Evolutionary conservation across 2,113 vertebrate genomes (phyloP).

Genomic region (Panthera tigris): DNA sequence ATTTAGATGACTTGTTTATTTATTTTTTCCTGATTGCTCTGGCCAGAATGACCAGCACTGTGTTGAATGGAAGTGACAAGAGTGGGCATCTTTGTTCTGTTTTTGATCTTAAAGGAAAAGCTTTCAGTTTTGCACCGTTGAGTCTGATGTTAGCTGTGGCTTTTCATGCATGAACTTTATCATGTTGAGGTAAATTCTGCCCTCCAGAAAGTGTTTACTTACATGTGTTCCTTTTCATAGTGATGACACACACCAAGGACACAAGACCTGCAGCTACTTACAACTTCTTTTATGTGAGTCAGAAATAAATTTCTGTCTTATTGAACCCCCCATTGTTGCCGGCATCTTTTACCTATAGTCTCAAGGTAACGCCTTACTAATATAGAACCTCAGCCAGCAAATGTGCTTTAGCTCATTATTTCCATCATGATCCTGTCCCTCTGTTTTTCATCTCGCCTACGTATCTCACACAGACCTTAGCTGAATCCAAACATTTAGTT

Average conservation of each 20-base stretch:
- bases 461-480: background rate
- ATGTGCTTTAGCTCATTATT: background rate
- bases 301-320: background rate
- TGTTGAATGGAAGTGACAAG: background rate
- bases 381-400: background rate
- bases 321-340: background rate
- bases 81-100: background rate
- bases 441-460: background rate
- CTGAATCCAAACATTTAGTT: background rate
- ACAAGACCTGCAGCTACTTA: background rate
- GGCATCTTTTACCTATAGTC: background rate
- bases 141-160: background rate
- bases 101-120: background rate
- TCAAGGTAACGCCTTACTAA: background rate
- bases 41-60: background rate
- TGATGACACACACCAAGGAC: background rate
- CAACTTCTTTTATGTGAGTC: background rate
- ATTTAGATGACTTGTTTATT: background rate
- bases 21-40: background rate
- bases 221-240: background rate
- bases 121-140: background rate
- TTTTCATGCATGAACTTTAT: background rate
- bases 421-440: background rate
- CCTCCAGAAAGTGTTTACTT: background rate
- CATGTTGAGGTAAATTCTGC: background rate